phyloP scores from a whole-genome alignment of 2,888 invertebrate genomes.

The Myopa testacea region DNA sequence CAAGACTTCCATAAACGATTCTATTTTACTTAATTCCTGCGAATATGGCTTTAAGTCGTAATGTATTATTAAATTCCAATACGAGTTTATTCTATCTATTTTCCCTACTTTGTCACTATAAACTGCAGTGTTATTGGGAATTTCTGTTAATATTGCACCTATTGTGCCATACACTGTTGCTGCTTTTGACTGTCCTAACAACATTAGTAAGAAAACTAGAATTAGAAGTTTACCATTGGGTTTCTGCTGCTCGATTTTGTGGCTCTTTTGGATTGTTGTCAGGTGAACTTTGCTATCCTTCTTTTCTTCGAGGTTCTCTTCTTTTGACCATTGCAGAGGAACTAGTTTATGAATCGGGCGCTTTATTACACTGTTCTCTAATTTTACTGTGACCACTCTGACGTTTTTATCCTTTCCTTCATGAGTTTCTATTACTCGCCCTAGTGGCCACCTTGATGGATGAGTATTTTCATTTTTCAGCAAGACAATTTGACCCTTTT shows the following conservation, averaged over 20 bases:
- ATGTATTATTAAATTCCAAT: not conserved
- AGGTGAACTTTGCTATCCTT: not conserved
- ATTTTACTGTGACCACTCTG: not conserved
- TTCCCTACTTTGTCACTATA: too few species aligned
- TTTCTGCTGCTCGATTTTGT: not conserved
- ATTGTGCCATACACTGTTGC: too few species aligned
- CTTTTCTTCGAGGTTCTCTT: not conserved
- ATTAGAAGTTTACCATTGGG: not conserved
- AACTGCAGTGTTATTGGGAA: too few species aligned
- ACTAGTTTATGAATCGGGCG: not conserved
- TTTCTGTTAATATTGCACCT: too few species aligned
- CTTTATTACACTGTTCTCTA: constrained; percentile 3
- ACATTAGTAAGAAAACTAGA: too few species aligned
- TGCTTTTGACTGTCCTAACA: too few species aligned
- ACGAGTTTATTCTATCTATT: too few species aligned
- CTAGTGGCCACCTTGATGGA: too few species aligned
- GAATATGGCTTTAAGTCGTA: not conserved
- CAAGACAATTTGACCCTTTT: too few species aligned
- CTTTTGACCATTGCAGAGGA: not conserved
- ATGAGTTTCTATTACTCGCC: too few species aligned
- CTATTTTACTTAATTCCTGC: not conserved
- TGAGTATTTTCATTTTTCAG: too few species aligned
- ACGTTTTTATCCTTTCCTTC: too few species aligned
- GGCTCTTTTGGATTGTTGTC: not conserved
- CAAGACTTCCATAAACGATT: not conserved